A percentile compares a stretch with the other conserved stretches of the same genome.
phyloP scores from a whole-genome alignment of 2,113 vertebrate genomes.

The Amia ocellicauda region DNA sequence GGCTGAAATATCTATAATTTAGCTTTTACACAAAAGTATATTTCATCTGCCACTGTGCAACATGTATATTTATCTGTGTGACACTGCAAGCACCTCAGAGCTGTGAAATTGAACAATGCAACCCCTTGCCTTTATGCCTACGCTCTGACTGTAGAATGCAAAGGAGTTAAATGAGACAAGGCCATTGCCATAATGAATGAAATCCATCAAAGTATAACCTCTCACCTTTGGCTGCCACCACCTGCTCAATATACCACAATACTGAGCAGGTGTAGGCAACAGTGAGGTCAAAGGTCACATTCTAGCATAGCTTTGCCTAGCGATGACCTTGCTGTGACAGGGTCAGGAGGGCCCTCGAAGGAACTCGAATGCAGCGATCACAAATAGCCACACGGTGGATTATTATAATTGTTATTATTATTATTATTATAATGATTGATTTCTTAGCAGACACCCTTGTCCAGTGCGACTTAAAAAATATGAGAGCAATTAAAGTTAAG shows the following conservation, averaged over 20 bases:
- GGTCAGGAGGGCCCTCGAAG: too few relatives aligned
- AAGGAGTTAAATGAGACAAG: neutral
- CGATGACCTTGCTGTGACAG: conserved; percentile 19
- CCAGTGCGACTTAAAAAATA: too few relatives aligned
- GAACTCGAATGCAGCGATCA: too few relatives aligned
- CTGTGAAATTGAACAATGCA: neutral
- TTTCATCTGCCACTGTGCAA: too few relatives aligned
- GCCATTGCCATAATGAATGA: neutral
- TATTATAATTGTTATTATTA: too few relatives aligned
- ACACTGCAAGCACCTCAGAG: neutral
- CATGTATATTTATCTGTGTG: too few relatives aligned
- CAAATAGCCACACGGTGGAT: too few relatives aligned
- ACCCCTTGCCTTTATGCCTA: neutral
- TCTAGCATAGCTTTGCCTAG: conserved; percentile 13
- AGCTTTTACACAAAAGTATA: too few relatives aligned
- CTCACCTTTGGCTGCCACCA: conserved; percentile 20
- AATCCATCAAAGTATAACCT: conserved; percentile 16
- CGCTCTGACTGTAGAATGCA: neutral
- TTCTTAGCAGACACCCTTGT: too few relatives aligned
- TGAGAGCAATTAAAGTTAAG: too few relatives aligned
- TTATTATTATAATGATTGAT: too few relatives aligned
- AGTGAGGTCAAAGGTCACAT: conserved; percentile 32
- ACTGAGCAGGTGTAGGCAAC: conserved; percentile 29
- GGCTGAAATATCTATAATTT: too few relatives aligned
- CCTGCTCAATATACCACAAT: conserved; percentile 26